Percentiles rank a stretch among this genome's conserved stretches.
phyloP scores from a whole-genome alignment of 2,888 invertebrate species.

The Caradrina clavipalpis region DNA sequence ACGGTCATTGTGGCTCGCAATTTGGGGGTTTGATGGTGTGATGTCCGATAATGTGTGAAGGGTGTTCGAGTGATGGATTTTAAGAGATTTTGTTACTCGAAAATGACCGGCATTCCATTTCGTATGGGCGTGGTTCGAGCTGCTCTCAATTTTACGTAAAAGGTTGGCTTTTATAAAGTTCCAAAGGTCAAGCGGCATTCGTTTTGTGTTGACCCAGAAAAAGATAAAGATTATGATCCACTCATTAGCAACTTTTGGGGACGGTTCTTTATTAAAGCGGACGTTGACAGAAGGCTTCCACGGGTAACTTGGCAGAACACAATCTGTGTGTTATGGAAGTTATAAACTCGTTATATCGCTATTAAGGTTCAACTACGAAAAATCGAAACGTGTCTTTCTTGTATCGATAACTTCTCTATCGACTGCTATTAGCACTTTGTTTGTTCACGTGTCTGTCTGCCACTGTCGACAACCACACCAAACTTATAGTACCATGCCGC shows the following conservation, averaged over 20 bases:
- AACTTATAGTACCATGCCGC: slow-evolving; percentile 3
- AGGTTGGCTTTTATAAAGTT: slow-evolving; percentile 22
- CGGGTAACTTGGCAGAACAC: background rate
- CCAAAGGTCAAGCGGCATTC: slow-evolving; percentile 29
- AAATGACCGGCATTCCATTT: slow-evolving; percentile 17
- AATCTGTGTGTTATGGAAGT: slow-evolving; percentile 1
- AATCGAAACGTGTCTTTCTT: background rate
- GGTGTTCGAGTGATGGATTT: slow-evolving; percentile 36
- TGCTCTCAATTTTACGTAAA: slow-evolving; percentile 26
- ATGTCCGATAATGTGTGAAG: slow-evolving; percentile 50
- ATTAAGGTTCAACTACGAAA: background rate
- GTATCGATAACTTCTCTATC: background rate
- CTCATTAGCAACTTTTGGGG: slow-evolving; percentile 42
- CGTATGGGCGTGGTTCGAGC: background rate
- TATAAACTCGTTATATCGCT: background rate
- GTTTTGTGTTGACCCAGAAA: slow-evolving; percentile 32
- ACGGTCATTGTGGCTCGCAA: slow-evolving; percentile 46
- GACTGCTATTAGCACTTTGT: slow-evolving; percentile 29
- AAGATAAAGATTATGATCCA: slow-evolving; percentile 42
- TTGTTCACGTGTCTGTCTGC: slow-evolving; percentile 3
- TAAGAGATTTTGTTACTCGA: slow-evolving; percentile 27
- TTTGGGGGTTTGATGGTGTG: slow-evolving; percentile 35
- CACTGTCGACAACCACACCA: background rate
- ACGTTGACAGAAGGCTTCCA: slow-evolving; percentile 20
- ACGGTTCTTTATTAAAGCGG: slow-evolving; percentile 29